Conservation (phyloP, 2,113 vertebrate genomes). For the Aptenodytes forsteri region DNA sequence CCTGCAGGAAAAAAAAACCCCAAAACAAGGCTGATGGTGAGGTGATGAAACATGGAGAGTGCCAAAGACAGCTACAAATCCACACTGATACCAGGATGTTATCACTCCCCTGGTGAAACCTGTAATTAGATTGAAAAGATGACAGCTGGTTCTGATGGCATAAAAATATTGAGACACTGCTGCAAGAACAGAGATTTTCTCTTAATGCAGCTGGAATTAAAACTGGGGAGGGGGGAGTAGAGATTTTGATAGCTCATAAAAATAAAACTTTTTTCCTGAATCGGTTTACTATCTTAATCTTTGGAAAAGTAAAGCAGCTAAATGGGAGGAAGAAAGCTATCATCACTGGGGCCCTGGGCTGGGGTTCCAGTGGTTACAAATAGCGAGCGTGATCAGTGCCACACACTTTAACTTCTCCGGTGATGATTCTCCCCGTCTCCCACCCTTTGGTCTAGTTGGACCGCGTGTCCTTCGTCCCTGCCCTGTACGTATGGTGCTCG, state of each 20-base stretch:
- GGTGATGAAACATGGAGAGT: not conserved
- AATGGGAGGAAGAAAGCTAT: not conserved
- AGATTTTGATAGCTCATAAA: not conserved
- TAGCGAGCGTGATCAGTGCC: not conserved
- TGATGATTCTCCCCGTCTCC: not conserved
- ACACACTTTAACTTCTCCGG: accelerated
- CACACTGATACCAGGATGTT: not conserved
- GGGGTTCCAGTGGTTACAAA: not conserved
- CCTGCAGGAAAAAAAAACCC: not conserved
- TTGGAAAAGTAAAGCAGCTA: not conserved
- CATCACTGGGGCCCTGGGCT: accelerated
- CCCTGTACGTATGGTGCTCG: not conserved
- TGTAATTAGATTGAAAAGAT: constrained; percentile 43
- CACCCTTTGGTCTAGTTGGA: not conserved
- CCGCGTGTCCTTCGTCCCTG: accelerated
- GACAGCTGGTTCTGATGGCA: constrained; percentile 18
- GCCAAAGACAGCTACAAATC: not conserved
- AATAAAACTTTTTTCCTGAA: not conserved
- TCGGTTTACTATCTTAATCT: not conserved
- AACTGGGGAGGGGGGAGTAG: not conserved
- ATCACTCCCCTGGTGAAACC: not conserved
- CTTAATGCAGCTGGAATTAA: not conserved
- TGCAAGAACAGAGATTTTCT: not conserved
- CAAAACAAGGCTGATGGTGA: not conserved
- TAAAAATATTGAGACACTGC: constrained; percentile 36